phyloP scores from a whole-genome alignment of 2,888 invertebrate genomes.

The Pachydiplax longipennis region DNA sequence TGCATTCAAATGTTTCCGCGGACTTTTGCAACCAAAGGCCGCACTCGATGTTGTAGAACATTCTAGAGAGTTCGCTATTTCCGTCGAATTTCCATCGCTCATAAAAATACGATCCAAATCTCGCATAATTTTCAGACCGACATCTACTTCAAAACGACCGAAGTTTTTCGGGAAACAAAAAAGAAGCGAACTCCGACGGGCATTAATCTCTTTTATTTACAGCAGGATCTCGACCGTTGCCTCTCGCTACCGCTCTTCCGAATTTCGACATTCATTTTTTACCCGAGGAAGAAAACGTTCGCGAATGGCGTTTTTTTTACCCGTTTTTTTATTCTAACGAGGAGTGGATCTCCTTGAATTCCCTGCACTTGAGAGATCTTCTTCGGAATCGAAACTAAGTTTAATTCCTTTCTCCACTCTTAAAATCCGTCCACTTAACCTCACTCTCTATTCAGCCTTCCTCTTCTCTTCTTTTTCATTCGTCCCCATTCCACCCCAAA shows the following conservation, averaged over 20 bases:
- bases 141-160: background rate
- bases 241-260: too few species aligned
- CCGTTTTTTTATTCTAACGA: background rate
- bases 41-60: background rate
- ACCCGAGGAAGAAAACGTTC: too few species aligned
- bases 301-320: too few species aligned
- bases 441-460: background rate
- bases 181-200: background rate
- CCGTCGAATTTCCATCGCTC: too few species aligned
- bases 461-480: background rate
- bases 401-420: background rate
- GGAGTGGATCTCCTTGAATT: conserved; percentile 8
- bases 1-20: too few species aligned
- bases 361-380: conserved; percentile 12
- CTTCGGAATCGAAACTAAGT: background rate
- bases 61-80: background rate
- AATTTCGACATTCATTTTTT: too few species aligned
- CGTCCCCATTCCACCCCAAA: too few species aligned
- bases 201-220: too few species aligned
- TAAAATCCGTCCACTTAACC: background rate
- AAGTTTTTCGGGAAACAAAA: background rate
- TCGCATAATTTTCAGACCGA: background rate
- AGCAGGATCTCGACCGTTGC: too few species aligned
- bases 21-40: too few species aligned
- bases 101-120: background rate